Percentiles rank a stretch among this genome's conserved stretches.
These are phyloP conservation scores for Calcarius lapponicus DNA, from an alignment of 2,797 vertebrate species.

Conservation along the genomic window DNA sequence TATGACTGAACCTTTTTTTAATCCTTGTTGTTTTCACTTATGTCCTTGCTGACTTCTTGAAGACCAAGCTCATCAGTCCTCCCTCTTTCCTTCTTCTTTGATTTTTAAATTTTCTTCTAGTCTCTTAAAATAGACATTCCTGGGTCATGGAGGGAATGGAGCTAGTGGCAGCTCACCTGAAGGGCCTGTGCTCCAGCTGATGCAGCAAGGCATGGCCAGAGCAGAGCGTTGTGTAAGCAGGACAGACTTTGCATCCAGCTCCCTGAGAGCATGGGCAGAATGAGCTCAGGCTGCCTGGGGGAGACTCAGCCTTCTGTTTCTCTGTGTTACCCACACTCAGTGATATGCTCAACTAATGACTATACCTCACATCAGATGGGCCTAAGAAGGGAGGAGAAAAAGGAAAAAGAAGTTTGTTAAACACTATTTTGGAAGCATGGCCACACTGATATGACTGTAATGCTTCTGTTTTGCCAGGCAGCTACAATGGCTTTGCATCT, in stretches of 20 bases:
- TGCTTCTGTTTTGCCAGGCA: background rate
- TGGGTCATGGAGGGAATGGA: background rate
- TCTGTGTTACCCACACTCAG: background rate
- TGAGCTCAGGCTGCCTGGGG: background rate
- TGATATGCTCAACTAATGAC: background rate
- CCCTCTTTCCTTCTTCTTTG: background rate
- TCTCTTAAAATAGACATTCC: background rate
- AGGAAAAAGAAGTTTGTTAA: background rate
- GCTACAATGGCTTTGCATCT: background rate
- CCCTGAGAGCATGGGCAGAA: background rate
- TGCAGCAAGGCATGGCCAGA: background rate
- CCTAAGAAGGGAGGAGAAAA: background rate
- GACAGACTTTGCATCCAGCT: background rate
- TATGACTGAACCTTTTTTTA: background rate
- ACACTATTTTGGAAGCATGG: background rate
- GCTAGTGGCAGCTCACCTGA: background rate
- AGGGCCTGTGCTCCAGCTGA: background rate
- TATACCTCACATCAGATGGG: background rate
- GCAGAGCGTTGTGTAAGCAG: background rate
- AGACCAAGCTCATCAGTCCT: background rate
- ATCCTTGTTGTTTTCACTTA: background rate
- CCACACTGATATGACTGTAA: background rate
- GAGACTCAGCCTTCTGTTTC: background rate
- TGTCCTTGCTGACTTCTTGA: background rate
- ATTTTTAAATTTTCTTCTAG: background rate